phyloP scores from a whole-genome alignment of 2,888 invertebrate species.

The Hypercompe scribonia region DNA sequence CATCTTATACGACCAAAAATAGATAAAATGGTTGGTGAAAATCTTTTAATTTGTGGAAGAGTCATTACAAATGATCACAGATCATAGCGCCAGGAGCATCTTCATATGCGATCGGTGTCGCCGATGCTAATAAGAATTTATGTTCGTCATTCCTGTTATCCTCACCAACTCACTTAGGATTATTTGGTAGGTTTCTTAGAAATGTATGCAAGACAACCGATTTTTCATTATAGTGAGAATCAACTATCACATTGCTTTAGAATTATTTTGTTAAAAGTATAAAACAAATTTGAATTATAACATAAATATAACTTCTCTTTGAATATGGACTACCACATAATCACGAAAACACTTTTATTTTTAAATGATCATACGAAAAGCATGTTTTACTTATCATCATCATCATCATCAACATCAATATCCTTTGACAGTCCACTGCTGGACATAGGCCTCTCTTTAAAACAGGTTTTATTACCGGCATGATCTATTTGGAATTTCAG shows the following conservation, averaged over 20 bases:
- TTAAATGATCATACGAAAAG: too few relatives aligned
- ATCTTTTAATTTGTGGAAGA: conserved; percentile 21
- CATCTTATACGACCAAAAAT: too few relatives aligned
- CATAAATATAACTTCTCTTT: too few relatives aligned
- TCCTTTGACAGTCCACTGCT: too few relatives aligned
- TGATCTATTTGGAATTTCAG: too few relatives aligned
- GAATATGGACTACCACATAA: too few relatives aligned
- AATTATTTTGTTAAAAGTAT: conserved; percentile 14
- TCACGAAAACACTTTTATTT: too few relatives aligned
- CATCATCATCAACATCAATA: too few relatives aligned
- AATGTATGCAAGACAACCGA: conserved; percentile 48
- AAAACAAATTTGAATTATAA: not conserved
- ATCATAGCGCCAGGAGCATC: conserved; percentile 52
- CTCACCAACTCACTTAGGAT: conserved; percentile 47
- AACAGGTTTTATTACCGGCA: too few relatives aligned
- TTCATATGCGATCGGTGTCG: conserved; percentile 64
- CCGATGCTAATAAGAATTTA: conserved; percentile 73
- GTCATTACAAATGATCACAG: conserved; percentile 43
- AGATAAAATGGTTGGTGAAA: not conserved
- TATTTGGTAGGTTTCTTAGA: conserved; percentile 62
- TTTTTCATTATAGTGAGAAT: conserved; percentile 35
- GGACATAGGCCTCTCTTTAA: too few relatives aligned
- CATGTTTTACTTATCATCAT: too few relatives aligned
- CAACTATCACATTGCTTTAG: conserved; percentile 22
- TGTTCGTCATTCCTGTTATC: conserved; percentile 61